These are phyloP conservation scores for Murina feae DNA, from an alignment of 2,113 vertebrate genomes.

Conservation along the genomic window DNA sequence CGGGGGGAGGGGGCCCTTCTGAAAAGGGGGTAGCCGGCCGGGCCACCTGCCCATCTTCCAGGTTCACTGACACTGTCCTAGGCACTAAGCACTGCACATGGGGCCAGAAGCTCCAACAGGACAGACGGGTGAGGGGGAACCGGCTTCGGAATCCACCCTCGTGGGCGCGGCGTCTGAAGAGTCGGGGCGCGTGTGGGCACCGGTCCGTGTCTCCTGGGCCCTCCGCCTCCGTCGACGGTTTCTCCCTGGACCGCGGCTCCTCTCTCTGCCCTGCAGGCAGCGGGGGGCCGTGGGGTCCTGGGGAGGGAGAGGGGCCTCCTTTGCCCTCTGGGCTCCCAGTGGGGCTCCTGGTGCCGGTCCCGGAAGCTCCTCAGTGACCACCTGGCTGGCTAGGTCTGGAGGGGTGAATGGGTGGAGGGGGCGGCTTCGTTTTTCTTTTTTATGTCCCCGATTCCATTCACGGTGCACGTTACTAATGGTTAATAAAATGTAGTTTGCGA, in stretches of 20 bases:
- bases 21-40: neutral
- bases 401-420: neutral
- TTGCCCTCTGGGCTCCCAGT: neutral
- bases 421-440: conserved; percentile 34
- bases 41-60: neutral
- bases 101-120: neutral
- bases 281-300: neutral
- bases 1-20: neutral
- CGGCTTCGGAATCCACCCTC: neutral
- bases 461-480: conserved; percentile 48
- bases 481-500: conserved; percentile 65
- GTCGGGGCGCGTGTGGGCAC: neutral
- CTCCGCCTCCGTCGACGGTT: accelerated
- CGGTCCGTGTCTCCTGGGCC: neutral
- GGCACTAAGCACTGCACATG: neutral
- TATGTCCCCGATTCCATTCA: conserved; percentile 19
- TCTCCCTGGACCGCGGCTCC: neutral
- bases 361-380: neutral
- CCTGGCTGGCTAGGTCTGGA: neutral
- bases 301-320: neutral
- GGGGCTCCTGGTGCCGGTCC: neutral
- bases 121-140: neutral
- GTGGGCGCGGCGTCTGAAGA: neutral
- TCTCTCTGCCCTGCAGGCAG: neutral
- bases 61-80: neutral